These are phyloP conservation scores for Eulemur coronatus DNA, from an alignment of 2,797 vertebrate species.

Conservation along the genomic window DNA sequence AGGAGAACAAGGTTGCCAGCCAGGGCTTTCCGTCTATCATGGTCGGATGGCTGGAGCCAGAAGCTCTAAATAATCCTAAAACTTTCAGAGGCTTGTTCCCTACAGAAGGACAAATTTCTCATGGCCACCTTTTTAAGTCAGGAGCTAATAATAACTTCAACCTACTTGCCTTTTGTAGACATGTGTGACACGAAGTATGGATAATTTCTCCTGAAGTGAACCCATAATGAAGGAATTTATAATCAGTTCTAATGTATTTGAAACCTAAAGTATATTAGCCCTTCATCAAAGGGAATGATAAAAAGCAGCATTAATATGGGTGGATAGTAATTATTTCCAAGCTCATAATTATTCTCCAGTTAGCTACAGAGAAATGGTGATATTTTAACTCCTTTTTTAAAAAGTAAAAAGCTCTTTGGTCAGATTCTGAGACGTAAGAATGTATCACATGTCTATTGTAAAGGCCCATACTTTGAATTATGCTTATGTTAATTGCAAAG, in stretches of 20 bases:
- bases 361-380: constrained; percentile 68
- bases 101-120: constrained; percentile 45
- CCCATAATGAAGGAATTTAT: constrained; percentile 80
- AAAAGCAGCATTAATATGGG: constrained; percentile 79
- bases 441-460: background rate
- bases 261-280: constrained; percentile 81
- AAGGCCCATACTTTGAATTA: constrained; percentile 69
- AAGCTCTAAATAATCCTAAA: constrained; percentile 39
- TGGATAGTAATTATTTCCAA: constrained; percentile 82
- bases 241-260: constrained; percentile 83
- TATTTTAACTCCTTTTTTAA: constrained; percentile 55
- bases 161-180: constrained; percentile 61
- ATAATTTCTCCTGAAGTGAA: constrained; percentile 79
- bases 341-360: constrained; percentile 79
- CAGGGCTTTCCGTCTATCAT: background rate
- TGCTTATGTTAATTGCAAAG: constrained; percentile 70
- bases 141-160: constrained; percentile 65
- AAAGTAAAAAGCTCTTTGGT: constrained; percentile 26
- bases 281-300: constrained; percentile 83
- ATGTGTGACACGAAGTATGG: constrained; percentile 63
- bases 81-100: constrained; percentile 29
- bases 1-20: background rate
- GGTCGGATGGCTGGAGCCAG: background rate
- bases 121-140: constrained; percentile 58
- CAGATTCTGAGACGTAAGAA: constrained; percentile 24